These are phyloP conservation scores for Tragelaphus strepsiceros DNA, from an alignment of 2,113 vertebrate species.

Conservation along the genomic window DNA sequence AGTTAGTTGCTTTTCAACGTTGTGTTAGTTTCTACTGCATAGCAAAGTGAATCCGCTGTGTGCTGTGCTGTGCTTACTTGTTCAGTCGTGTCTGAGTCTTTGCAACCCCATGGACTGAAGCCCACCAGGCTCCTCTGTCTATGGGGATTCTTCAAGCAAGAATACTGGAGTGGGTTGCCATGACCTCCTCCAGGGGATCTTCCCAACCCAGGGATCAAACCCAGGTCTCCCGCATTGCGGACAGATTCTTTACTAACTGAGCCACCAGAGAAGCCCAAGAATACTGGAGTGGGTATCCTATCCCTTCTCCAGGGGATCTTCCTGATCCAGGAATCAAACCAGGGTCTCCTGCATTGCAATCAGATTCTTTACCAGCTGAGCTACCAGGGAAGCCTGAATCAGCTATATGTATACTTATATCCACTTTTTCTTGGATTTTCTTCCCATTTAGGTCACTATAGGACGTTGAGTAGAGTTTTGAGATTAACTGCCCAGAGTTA, in stretches of 20 bases:
- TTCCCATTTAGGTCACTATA: neutral
- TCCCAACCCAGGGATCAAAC: neutral
- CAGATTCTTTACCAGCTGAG: neutral
- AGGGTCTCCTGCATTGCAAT: neutral
- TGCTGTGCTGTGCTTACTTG: neutral
- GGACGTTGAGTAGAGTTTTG: neutral
- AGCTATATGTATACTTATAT: neutral
- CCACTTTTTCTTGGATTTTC: neutral
- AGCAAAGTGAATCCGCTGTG: neutral
- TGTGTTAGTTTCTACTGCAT: neutral
- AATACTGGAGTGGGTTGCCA: neutral
- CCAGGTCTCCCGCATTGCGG: rapidly evolving
- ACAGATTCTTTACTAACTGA: neutral
- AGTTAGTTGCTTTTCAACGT: neutral
- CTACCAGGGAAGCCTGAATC: neutral
- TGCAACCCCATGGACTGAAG: neutral
- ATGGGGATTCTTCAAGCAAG: neutral
- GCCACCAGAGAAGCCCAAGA: neutral
- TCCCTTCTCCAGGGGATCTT: neutral
- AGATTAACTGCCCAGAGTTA: neutral
- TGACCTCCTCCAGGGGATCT: neutral
- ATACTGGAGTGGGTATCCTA: neutral
- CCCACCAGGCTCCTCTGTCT: neutral
- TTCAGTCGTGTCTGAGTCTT: neutral
- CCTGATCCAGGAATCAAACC: neutral